phyloP scores from a whole-genome alignment of 2,113 vertebrate species.

The Corydoras sp. region DNA sequence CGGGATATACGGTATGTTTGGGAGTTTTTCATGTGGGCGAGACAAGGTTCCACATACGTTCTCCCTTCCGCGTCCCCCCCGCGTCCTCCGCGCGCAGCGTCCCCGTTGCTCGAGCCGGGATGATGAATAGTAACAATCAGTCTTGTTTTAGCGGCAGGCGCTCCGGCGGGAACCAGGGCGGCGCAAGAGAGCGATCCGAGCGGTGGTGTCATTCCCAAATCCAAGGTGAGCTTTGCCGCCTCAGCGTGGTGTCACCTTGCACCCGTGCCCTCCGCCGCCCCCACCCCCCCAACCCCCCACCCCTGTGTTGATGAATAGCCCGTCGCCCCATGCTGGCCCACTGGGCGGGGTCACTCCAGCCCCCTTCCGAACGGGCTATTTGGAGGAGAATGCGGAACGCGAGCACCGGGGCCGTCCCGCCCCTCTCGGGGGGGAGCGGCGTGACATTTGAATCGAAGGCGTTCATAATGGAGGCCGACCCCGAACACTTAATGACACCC shows the following conservation, averaged over 20 bases:
- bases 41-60: too few relatives aligned
- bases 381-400: too few relatives aligned
- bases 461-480: slow-evolving; percentile 65
- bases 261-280: slow-evolving; percentile 41
- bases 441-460: slow-evolving; percentile 72
- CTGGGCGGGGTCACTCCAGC: slow-evolving; percentile 33
- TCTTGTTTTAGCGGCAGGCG: slow-evolving; percentile 60
- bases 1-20: too few relatives aligned
- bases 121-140: slow-evolving; percentile 68
- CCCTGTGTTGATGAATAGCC: slow-evolving; percentile 54
- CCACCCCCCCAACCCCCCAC: too few relatives aligned
- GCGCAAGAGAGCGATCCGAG: slow-evolving; percentile 40
- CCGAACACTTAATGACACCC: slow-evolving; percentile 58
- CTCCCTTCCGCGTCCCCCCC: slow-evolving; percentile 9
- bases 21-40: too few relatives aligned
- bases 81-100: slow-evolving; percentile 32
- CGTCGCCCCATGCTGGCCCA: slow-evolving; percentile 27
- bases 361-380: slow-evolving; percentile 46
- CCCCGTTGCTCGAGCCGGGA: slow-evolving; percentile 50
- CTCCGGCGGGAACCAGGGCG: slow-evolving; percentile 64
- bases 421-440: too few relatives aligned
- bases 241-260: slow-evolving; percentile 65
- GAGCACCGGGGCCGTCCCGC: too few relatives aligned
- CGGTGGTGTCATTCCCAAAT: slow-evolving; percentile 42
- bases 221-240: slow-evolving; percentile 58